Percentiles rank a stretch among this genome's conserved stretches.
These are phyloP conservation scores for Catocala nupta DNA, from an alignment of 2,888 invertebrate species.

Conservation along the genomic window DNA sequence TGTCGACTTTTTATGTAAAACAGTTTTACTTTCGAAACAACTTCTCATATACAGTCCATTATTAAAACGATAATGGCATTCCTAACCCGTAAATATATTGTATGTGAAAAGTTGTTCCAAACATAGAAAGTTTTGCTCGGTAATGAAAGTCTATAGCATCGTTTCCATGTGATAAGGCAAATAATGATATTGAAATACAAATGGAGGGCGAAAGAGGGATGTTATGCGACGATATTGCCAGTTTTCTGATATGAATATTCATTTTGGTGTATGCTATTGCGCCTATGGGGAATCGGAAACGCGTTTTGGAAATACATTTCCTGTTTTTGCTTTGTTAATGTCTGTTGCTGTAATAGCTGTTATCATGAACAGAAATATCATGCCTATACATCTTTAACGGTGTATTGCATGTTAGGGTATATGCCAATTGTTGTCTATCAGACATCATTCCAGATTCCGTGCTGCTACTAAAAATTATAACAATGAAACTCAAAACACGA, in stretches of 20 bases:
- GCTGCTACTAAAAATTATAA: too few species aligned
- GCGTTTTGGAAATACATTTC: slow-evolving; percentile 13
- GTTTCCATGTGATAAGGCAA: slow-evolving; percentile 13
- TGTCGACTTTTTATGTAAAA: too few species aligned
- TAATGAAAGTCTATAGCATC: slow-evolving; percentile 19
- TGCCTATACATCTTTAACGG: too few species aligned
- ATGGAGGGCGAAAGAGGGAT: slow-evolving; percentile 26
- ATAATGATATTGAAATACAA: slow-evolving; percentile 28
- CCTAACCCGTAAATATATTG: not conserved
- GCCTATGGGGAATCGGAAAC: slow-evolving; percentile 28
- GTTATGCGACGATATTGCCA: slow-evolving; percentile 17
- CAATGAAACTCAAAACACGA: too few species aligned
- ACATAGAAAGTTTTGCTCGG: slow-evolving; percentile 9
- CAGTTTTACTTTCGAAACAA: too few species aligned
- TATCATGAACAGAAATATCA: too few species aligned
- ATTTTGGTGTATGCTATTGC: slow-evolving; percentile 20
- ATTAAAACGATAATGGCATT: not conserved
- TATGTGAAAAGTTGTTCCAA: not conserved
- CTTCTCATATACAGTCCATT: too few species aligned
- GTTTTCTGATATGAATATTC: slow-evolving; percentile 30
- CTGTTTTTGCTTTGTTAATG: too few species aligned
- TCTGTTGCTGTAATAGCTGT: too few species aligned
- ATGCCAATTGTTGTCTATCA: too few species aligned
- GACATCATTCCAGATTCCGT: too few species aligned
- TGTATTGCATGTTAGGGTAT: too few species aligned